These are phyloP conservation scores for Cydia strobilella DNA, from an alignment of 1,140 invertebrate species.

Conservation along the genomic window DNA sequence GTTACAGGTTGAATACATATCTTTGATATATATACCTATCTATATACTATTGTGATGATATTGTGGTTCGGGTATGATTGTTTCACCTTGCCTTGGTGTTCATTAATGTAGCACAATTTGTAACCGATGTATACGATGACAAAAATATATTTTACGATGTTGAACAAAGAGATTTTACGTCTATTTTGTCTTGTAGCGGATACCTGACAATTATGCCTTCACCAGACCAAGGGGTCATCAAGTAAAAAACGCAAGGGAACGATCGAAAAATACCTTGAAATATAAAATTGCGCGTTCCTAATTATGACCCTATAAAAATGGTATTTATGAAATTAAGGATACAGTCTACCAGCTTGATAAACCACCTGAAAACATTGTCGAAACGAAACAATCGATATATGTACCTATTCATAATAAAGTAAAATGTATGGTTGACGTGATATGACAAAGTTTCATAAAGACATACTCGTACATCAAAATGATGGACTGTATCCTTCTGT, in stretches of 20 bases:
- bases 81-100: constrained; percentile 78
- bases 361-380: not conserved
- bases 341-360: not conserved
- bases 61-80: constrained; percentile 62
- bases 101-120: constrained; percentile 77
- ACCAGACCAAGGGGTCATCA: constrained; percentile 59
- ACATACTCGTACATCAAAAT: constrained; percentile 7
- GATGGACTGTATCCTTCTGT: not conserved
- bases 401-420: not conserved
- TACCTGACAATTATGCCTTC: constrained; percentile 71
- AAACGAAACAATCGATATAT: not conserved
- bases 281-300: constrained; percentile 2
- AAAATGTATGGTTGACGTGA: not conserved
- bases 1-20: constrained; percentile 78
- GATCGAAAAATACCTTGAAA: not conserved
- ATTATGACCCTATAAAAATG: constrained; percentile 5
- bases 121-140: constrained; percentile 79
- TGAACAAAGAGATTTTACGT: constrained; percentile 75
- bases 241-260: constrained; percentile 38
- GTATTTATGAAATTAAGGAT: constrained; percentile 13
- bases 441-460: not conserved
- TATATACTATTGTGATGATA: constrained; percentile 56
- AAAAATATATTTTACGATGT: constrained; percentile 79
- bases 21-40: constrained; percentile 70
- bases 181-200: constrained; percentile 67